Conservation (phyloP, 2,113 vertebrate species). For the pig (Sus scrofa) region DNA sequence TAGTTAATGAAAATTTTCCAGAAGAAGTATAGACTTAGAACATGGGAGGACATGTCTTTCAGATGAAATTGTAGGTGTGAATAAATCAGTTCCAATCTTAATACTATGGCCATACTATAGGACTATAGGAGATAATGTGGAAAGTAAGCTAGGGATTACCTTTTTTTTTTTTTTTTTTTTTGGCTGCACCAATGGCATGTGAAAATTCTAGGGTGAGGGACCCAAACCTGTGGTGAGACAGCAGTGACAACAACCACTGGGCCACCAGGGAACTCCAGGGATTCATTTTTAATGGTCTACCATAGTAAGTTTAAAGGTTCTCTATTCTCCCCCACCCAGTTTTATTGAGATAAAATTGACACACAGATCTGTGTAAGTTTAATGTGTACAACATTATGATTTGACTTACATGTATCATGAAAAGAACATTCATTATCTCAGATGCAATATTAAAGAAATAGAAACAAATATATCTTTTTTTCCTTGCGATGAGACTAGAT, state of each 20-base stretch:
- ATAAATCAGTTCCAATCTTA: background rate
- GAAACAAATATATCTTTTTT: background rate
- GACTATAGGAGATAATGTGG: background rate
- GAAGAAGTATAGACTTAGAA: background rate
- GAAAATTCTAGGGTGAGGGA: no score
- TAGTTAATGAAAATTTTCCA: background rate
- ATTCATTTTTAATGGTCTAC: background rate
- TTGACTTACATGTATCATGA: background rate
- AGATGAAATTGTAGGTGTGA: background rate
- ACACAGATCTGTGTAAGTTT: background rate
- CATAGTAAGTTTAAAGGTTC: background rate
- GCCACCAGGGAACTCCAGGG: accelerated
- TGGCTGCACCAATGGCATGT: no score
- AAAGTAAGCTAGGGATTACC: background rate
- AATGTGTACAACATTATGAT: background rate
- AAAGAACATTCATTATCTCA: background rate
- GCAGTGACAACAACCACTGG: no score
- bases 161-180: no score
- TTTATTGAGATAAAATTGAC: background rate
- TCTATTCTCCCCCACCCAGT: background rate
- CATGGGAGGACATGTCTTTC: background rate
- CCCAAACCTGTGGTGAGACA: no score
- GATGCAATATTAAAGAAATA: background rate
- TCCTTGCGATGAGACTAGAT: background rate
- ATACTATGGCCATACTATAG: background rate